phyloP scores from a whole-genome alignment of 2,797 vertebrate species.

The Margarornis squamiger region DNA sequence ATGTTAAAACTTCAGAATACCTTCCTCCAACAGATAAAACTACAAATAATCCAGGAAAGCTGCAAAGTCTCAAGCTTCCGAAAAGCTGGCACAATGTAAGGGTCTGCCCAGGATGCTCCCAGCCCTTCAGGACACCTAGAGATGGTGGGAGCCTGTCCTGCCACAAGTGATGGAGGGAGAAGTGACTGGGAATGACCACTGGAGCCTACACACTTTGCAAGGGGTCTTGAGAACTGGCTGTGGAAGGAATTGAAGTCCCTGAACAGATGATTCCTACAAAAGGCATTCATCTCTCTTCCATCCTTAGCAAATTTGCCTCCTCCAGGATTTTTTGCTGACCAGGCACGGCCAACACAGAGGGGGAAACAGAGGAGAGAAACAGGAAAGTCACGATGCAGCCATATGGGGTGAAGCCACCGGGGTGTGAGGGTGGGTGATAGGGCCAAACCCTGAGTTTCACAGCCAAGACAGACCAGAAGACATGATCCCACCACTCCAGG shows the following conservation, averaged over 20 bases:
- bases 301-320: background rate
- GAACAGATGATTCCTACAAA: background rate
- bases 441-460: background rate
- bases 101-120: background rate
- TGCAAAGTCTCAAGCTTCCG: background rate
- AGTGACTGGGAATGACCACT: background rate
- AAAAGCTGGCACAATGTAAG: background rate
- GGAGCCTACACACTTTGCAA: background rate
- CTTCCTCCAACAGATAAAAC: background rate
- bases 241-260: background rate
- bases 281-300: background rate
- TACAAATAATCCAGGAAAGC: background rate
- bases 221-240: background rate
- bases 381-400: fast-evolving
- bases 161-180: background rate
- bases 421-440: fast-evolving
- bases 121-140: background rate
- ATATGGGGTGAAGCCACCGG: fast-evolving
- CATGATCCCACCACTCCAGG: fast-evolving
- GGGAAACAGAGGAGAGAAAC: background rate
- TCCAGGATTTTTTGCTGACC: background rate
- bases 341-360: background rate
- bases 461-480: background rate
- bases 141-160: background rate
- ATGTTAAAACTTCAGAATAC: background rate